phyloP scores from a whole-genome alignment of 92 coral and sea anemone genomes.

The Phymanthus crucifer region DNA sequence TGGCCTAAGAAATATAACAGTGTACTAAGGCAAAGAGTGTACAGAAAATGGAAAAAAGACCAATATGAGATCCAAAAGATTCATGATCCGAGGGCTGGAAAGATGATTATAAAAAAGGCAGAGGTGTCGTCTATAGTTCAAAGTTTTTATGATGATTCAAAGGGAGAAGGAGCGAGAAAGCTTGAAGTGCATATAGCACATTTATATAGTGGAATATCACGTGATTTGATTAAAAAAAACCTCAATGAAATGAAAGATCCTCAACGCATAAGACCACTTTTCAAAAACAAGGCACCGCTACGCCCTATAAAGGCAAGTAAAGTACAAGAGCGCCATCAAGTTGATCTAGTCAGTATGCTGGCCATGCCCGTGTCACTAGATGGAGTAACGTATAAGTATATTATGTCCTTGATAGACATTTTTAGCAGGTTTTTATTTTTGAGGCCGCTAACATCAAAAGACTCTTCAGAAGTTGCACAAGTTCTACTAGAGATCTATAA shows the following conservation, averaged over 20 bases:
- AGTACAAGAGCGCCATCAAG: slow-evolving; percentile 39
- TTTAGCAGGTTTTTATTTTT: slow-evolving; percentile 44
- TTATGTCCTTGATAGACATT: slow-evolving; percentile 47
- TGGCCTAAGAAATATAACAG: slow-evolving; percentile 30
- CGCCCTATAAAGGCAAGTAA: slow-evolving; percentile 25
- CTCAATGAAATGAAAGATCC: slow-evolving; percentile 29
- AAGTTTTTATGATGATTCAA: not conserved
- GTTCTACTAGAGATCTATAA: slow-evolving; percentile 35
- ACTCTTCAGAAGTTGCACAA: slow-evolving; percentile 32
- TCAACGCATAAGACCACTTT: slow-evolving; percentile 32
- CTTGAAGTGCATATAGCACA: slow-evolving; percentile 16
- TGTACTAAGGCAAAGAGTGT: slow-evolving; percentile 37
- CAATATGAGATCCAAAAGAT: slow-evolving; percentile 16
- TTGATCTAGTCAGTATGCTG: slow-evolving; percentile 39
- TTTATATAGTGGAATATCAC: slow-evolving; percentile 26
- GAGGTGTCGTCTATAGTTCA: too few relatives aligned
- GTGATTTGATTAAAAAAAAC: slow-evolving; percentile 19
- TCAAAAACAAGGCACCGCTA: slow-evolving; percentile 45
- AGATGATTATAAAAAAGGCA: too few relatives aligned
- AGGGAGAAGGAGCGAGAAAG: slow-evolving; percentile 40
- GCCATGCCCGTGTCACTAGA: slow-evolving; percentile 37
- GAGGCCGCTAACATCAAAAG: slow-evolving; percentile 33
- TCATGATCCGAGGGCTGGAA: too few relatives aligned
- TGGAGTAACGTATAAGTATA: slow-evolving; percentile 37
- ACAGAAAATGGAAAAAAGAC: slow-evolving; percentile 25